A percentile compares a stretch with the other conserved stretches of the same genome.
Conservation (phyloP, 2,888 invertebrate genomes). For the Exocentrus adspersus region DNA sequence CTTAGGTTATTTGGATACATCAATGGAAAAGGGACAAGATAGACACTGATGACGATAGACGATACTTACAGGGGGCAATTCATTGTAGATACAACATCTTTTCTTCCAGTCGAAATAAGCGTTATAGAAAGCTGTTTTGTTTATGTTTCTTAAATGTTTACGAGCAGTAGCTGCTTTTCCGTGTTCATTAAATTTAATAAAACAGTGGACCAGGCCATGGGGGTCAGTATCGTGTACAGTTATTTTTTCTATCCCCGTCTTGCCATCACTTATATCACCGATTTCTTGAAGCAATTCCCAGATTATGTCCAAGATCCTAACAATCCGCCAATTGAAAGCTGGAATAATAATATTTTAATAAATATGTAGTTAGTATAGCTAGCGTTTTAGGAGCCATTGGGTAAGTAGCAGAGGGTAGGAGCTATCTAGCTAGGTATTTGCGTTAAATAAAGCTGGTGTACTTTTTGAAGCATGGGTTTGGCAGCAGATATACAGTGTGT, state of each 20-base stretch:
- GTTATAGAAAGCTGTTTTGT: constrained; percentile 13
- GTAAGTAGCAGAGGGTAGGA: no score
- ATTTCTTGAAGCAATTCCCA: constrained; percentile 22
- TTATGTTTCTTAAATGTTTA: constrained; percentile 20
- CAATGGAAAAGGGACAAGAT: no score
- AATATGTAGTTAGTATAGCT: no score
- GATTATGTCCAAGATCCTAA: constrained; percentile 9
- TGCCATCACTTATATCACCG: constrained; percentile 17
- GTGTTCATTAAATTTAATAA: constrained; percentile 19
- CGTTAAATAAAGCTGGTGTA: no score
- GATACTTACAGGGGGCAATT: constrained; percentile 9
- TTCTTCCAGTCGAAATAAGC: constrained; percentile 23
- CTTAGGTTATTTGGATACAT: no score
- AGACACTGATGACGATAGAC: no score
- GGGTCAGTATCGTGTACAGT: constrained; percentile 13
- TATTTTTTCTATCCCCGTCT: constrained; percentile 17
- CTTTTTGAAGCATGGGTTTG: no score
- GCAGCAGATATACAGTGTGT: no score
- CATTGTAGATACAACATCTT: not conserved
- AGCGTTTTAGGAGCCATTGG: no score
- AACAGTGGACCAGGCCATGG: constrained; percentile 15
- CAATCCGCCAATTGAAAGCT: constrained; percentile 23
- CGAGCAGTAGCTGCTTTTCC: constrained; percentile 13
- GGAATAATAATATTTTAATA: no score
- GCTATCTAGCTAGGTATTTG: no score